Evolutionary conservation across 1,140 invertebrate species (phyloP).

Genomic region (Cotesia typhae): DNA sequence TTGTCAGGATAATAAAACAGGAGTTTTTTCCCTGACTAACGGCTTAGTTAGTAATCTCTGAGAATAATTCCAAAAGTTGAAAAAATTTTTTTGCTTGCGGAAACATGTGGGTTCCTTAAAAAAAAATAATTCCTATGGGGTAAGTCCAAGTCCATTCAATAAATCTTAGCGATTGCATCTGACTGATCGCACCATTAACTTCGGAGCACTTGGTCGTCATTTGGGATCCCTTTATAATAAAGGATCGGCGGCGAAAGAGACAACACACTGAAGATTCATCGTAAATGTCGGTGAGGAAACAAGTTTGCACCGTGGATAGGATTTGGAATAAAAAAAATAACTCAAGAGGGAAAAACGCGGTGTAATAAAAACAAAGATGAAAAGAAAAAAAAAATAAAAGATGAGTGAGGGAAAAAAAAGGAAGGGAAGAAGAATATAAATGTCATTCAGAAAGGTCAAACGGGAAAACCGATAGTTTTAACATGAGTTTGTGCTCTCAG

Average conservation of each 20-base stretch:
- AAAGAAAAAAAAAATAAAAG: constrained; percentile 3
- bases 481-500: constrained; percentile 10
- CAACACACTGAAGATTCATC: constrained; percentile 14
- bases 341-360: constrained; percentile 8
- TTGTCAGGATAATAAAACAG: too few species aligned
- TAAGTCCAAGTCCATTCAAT: neutral
- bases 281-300: neutral
- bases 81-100: too few species aligned
- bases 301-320: constrained; percentile 4
- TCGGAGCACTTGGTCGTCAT: neutral
- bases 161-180: constrained; percentile 10
- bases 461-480: constrained; percentile 20
- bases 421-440: neutral
- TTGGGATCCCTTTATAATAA: constrained; percentile 20
- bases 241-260: neutral
- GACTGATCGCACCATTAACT: constrained; percentile 7
- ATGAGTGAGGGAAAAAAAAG: constrained; percentile 12
- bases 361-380: constrained; percentile 10
- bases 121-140: constrained; percentile 6
- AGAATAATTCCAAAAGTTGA: too few species aligned
- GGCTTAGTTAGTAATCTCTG: too few species aligned
- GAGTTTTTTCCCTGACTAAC: too few species aligned
- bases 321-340: neutral
- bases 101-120: neutral
- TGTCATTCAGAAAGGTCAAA: neutral